Conservation (phyloP, 2,113 vertebrate species). For the Atractosteus spatula region DNA sequence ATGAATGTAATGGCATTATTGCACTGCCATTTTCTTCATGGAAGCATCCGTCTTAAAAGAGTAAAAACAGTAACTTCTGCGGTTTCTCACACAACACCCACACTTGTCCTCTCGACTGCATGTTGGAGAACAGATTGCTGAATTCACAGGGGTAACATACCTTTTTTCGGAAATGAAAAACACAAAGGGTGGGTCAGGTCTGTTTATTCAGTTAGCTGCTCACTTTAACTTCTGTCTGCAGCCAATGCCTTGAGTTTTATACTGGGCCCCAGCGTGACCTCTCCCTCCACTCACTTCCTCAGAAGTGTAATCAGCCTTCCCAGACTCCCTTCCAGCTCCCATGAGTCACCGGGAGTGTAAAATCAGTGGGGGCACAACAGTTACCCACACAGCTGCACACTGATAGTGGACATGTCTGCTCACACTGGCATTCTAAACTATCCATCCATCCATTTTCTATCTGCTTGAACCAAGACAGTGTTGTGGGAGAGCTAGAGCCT, state of each 20-base stretch:
- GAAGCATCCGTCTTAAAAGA: too few relatives aligned
- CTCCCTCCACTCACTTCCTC: slow-evolving; percentile 15
- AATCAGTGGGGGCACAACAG: neutral
- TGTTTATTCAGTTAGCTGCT: neutral
- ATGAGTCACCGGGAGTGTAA: neutral
- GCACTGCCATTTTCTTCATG: too few relatives aligned
- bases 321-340: slow-evolving; percentile 1
- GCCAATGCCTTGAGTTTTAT: neutral
- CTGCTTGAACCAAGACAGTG: too few relatives aligned
- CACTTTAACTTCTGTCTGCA: slow-evolving; percentile 2
- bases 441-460: neutral
- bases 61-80: too few relatives aligned
- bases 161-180: neutral
- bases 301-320: slow-evolving; percentile 6
- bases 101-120: too few relatives aligned
- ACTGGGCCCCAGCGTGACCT: neutral
- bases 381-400: neutral
- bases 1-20: too few relatives aligned
- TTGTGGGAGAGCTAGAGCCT: too few relatives aligned
- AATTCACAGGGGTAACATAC: neutral
- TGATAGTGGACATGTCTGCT: neutral
- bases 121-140: too few relatives aligned
- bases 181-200: neutral
- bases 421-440: neutral
- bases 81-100: too few relatives aligned